Evolutionary conservation across 2,113 vertebrate genomes (phyloP).

Genomic region (Colius striatus): DNA sequence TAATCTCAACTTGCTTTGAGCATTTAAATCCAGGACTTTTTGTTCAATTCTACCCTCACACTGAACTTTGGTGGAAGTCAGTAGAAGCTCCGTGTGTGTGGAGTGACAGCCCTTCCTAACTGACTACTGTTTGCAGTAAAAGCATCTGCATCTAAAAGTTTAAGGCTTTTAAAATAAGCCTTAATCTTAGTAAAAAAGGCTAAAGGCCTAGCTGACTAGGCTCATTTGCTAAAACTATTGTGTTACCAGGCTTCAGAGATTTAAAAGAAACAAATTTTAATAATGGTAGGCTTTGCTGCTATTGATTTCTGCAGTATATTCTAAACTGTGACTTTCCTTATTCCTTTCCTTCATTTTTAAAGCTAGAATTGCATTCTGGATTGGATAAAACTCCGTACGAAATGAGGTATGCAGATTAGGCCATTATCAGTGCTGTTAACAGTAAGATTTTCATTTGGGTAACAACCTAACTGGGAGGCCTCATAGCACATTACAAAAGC

Average conservation of each 20-base stretch:
- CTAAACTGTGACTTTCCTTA: not conserved
- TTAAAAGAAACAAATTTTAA: conserved; percentile 21
- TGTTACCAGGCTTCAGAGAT: not conserved
- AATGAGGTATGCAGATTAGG: not conserved
- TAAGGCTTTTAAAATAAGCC: not conserved
- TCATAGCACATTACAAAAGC: not conserved
- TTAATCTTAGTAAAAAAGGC: not conserved
- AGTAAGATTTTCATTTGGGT: not conserved
- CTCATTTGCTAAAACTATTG: conserved; percentile 1
- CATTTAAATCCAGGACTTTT: not conserved
- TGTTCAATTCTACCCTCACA: not conserved
- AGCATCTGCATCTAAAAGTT: not conserved
- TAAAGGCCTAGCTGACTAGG: not conserved
- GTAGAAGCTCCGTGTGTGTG: not conserved
- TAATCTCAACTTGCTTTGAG: not conserved
- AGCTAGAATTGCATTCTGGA: not conserved
- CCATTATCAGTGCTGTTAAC: not conserved
- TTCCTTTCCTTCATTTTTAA: not conserved
- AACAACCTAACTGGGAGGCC: not conserved
- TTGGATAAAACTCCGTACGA: not conserved
- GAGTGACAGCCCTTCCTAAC: not conserved
- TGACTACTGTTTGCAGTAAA: not conserved
- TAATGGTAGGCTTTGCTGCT: not conserved
- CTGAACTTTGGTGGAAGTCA: not conserved
- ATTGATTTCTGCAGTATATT: conserved; percentile 14